Evolutionary conservation across 2,888 invertebrate species (phyloP).

Genomic region (Pristionchus arcanus): DNA sequence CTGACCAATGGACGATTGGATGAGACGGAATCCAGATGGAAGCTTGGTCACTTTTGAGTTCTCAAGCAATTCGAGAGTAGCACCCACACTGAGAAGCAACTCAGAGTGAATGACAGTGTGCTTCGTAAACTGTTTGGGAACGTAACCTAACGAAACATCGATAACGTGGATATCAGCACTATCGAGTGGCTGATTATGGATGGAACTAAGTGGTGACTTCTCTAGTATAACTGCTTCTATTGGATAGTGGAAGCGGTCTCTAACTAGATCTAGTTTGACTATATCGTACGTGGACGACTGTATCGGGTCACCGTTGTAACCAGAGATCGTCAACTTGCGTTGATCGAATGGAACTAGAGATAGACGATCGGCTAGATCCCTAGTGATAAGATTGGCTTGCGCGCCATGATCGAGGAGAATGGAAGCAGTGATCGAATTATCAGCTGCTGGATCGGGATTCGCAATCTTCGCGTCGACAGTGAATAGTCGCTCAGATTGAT

Average conservation of each 20-base stretch:
- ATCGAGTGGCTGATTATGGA: not conserved
- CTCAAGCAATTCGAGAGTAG: not conserved
- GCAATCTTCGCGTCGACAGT: no score
- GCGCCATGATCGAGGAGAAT: not conserved
- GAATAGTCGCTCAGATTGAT: no score
- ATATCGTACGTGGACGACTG: not conserved
- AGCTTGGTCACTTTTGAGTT: not conserved
- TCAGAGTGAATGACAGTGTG: not conserved
- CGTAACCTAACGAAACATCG: not conserved
- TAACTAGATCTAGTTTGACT: not conserved
- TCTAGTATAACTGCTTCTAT: not conserved
- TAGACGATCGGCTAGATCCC: not conserved
- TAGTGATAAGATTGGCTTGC: not conserved
- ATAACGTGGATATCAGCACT: not conserved
- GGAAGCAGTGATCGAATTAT: no score
- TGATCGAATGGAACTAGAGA: not conserved
- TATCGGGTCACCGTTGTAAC: not conserved
- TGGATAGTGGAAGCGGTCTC: not conserved
- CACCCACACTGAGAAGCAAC: not conserved
- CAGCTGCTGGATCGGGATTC: no score
- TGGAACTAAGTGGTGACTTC: no score
- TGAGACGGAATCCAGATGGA: no score
- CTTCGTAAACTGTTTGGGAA: not conserved
- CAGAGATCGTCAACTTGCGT: not conserved
- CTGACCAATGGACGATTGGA: not conserved